phyloP scores from a whole-genome alignment of 2,797 vertebrate genomes.

The Orientallactaga sibirica region DNA sequence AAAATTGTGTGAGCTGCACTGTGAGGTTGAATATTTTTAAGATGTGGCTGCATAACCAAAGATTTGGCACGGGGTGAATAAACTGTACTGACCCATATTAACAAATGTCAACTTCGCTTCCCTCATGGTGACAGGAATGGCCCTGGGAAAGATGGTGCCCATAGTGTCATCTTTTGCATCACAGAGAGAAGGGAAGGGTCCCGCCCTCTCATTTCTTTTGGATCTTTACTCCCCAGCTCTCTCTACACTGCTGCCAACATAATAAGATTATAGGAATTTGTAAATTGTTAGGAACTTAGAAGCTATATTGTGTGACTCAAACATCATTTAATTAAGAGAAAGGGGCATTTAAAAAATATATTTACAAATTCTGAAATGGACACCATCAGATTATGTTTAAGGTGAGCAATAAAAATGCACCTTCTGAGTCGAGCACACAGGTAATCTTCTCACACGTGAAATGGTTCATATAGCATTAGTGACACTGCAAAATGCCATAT shows the following conservation, averaged over 20 bases:
- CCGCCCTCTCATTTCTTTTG: fast-evolving
- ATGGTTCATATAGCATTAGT: constrained; percentile 41
- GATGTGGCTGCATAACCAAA: not conserved
- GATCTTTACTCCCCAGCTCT: fast-evolving
- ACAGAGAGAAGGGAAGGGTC: fast-evolving
- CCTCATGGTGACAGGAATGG: no score
- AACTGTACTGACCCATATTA: not conserved
- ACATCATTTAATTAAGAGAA: not conserved
- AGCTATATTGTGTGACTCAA: not conserved
- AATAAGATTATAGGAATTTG: not conserved
- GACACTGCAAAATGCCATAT: constrained; percentile 38
- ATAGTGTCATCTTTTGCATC: not conserved
- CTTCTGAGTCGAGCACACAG: constrained; percentile 58
- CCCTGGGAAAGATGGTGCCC: not conserved
- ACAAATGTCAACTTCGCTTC: not conserved
- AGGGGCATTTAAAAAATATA: not conserved
- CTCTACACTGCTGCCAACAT: not conserved
- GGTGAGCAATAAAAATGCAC: constrained; percentile 61
- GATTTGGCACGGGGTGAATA: not conserved
- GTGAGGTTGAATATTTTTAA: constrained; percentile 7
- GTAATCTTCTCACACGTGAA: constrained; percentile 65
- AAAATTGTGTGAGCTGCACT: not conserved
- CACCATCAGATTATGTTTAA: constrained; percentile 42
- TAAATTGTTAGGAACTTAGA: not conserved
- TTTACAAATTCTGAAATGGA: constrained; percentile 10